phyloP scores from a whole-genome alignment of 2,888 invertebrate genomes.

The Lamellibrachia satsuma region DNA sequence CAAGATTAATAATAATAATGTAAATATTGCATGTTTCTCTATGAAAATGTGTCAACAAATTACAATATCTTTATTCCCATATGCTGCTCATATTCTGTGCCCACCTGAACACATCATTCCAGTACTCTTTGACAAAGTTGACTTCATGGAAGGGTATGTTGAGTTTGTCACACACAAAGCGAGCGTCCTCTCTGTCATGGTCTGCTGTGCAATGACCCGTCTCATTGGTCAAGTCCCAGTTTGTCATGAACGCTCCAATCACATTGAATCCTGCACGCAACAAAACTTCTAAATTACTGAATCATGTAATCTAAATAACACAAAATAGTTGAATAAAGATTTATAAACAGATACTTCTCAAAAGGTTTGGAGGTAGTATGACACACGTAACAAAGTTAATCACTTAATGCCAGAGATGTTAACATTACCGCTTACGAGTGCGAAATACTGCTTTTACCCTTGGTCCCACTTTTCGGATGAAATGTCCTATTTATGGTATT shows the following conservation, averaged over 20 bases:
- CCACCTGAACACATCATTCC: conserved; percentile 71
- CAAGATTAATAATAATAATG: background rate
- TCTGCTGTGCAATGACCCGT: conserved; percentile 83
- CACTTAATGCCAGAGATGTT: too few relatives aligned
- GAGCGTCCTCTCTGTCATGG: conserved; percentile 86
- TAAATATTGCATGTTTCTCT: background rate
- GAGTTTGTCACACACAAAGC: conserved; percentile 80
- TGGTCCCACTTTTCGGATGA: too few relatives aligned
- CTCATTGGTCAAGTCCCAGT: conserved; percentile 93
- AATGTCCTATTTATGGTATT: too few relatives aligned
- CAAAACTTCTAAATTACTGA: conserved; percentile 13
- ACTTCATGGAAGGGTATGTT: conserved; percentile 82
- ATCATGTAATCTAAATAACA: too few relatives aligned
- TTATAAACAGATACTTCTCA: too few relatives aligned
- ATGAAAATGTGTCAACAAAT: background rate
- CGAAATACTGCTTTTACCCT: too few relatives aligned
- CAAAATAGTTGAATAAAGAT: too few relatives aligned
- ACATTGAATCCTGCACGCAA: conserved; percentile 78
- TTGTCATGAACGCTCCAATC: conserved; percentile 89
- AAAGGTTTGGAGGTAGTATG: too few relatives aligned
- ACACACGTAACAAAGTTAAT: too few relatives aligned
- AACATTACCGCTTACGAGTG: too few relatives aligned
- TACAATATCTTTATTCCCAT: too few relatives aligned
- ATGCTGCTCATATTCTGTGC: conserved; percentile 30
- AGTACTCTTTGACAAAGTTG: conserved; percentile 85